These are phyloP conservation scores for Urophycis tenuis DNA, from an alignment of 2,797 vertebrate species.

Conservation along the genomic window DNA sequence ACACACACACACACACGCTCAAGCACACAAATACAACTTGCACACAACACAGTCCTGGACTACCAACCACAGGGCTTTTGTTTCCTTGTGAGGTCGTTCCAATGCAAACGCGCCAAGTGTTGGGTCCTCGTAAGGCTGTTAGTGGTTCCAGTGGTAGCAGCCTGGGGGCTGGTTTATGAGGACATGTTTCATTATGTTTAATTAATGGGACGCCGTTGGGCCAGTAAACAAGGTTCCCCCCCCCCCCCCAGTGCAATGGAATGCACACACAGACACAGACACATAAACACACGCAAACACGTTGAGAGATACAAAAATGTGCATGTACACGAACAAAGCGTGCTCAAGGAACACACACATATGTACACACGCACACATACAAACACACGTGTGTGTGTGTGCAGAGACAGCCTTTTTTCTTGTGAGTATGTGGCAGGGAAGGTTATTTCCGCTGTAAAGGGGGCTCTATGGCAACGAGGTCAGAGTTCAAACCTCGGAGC, in stretches of 20 bases:
- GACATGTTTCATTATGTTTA: slow-evolving; percentile 17
- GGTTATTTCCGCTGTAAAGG: slow-evolving; percentile 51
- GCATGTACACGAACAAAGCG: too few relatives aligned
- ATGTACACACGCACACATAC: background rate
- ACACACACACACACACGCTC: background rate
- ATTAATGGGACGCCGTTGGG: slow-evolving; percentile 36
- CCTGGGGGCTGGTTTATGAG: background rate
- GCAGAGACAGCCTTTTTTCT: slow-evolving; percentile 19
- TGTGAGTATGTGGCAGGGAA: slow-evolving; percentile 37
- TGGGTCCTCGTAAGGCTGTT: too few relatives aligned
- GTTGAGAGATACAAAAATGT: too few relatives aligned
- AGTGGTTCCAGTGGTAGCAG: background rate
- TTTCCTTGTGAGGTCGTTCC: too few relatives aligned
- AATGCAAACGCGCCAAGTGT: too few relatives aligned
- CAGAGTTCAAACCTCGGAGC: slow-evolving; percentile 50
- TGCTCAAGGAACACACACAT: background rate
- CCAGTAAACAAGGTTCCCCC: slow-evolving; percentile 12
- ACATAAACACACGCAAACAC: background rate
- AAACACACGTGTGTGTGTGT: background rate
- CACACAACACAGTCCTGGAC: background rate
- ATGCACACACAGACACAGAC: background rate
- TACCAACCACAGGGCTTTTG: too few relatives aligned
- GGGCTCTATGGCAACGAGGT: slow-evolving; percentile 41
- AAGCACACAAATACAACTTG: background rate
- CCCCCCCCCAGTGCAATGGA: background rate